Percentiles rank a stretch among this genome's conserved stretches.
Evolutionary conservation across 2,888 invertebrate species (phyloP).

Genomic region (Cheilosia soror): DNA sequence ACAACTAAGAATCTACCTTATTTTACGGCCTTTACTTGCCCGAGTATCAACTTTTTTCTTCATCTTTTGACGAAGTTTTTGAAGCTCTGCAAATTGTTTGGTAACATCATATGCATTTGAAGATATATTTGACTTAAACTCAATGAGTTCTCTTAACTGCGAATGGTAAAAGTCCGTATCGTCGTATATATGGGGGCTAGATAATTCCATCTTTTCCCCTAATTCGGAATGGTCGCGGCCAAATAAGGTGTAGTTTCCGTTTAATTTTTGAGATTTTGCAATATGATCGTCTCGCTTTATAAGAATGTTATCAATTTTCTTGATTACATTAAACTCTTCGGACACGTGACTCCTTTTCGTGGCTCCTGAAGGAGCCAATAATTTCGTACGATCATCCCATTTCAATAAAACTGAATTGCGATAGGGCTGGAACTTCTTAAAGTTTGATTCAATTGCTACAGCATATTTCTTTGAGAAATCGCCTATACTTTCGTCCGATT

Average conservation of each 20-base stretch:
- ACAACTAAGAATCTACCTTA: constrained; percentile 84
- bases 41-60: constrained; percentile 96
- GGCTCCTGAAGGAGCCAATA: constrained; percentile 87
- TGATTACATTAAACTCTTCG: constrained; percentile 84
- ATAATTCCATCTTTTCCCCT: constrained; percentile 84
- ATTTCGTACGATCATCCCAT: constrained; percentile 96
- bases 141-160: constrained; percentile 94
- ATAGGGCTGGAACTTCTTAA: constrained; percentile 87
- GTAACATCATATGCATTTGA: constrained; percentile 94
- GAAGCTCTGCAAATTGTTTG: constrained; percentile 95
- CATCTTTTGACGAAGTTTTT: constrained; percentile 95
- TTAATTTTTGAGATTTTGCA: constrained; percentile 91
- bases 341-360: constrained; percentile 85
- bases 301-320: constrained; percentile 93
- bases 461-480: constrained; percentile 81
- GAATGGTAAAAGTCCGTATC: constrained; percentile 99
- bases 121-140: constrained; percentile 93
- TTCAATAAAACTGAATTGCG: constrained; percentile 94
- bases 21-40: constrained; percentile 96
- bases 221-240: constrained; percentile 81
- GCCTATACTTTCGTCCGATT: constrained; percentile 46
- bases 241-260: constrained; percentile 89
- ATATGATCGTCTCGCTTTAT: constrained; percentile 90
- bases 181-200: constrained; percentile 94
- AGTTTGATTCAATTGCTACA: constrained; percentile 85